Evolutionary conservation across 2,113 vertebrate genomes (phyloP), one percentile per base, ranked within the genome.

Genomic region (Passer domesticus): DNA sequence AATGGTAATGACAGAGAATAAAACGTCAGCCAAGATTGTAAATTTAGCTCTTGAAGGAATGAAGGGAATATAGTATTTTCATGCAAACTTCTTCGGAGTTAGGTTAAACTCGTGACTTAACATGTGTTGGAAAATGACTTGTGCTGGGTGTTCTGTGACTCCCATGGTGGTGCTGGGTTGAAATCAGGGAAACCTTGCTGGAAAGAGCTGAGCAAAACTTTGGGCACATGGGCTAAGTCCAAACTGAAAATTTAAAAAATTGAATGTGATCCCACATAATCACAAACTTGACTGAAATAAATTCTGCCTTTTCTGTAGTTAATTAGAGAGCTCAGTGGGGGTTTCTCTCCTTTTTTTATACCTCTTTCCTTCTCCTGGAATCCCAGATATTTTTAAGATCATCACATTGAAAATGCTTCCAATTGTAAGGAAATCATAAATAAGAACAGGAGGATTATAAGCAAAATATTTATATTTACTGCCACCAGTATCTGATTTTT

Each of bases 401-500:
- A 64, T 85, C 73, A 6, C 20, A 49, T 18, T 88, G 68, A 80
- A 94, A 92, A 93, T 72, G 21, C 22, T 90, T 92, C 49, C 11
- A 77, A 37, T 47, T 90, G 3, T 43, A 87, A 85, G 20, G 79
- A 82, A 75, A 91, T 68, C 25, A 12, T 78, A 85, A 89, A 80
- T 79, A 79, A 58, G 90, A 84, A 73, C 64, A 74, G 41, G 70
- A 83, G 27, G 67, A 60, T 78, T 91, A 31, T 39, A 91, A 83
- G 72, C 52, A 95, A 93, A 94, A 95, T 92, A 91, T 93, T 93
- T 96, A 72, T 91, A 80, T 88, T 92, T 92, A 55, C 59, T 93
- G 67, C 67, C 49, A 75, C 50, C 58, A 89, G 81, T 90, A 91
- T 72, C 69, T 70, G 78, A 43, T 91, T 93, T 92, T 90, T 74